A percentile compares a stretch with the other conserved stretches of the same genome.
phyloP scores from a whole-genome alignment of 1,140 invertebrate species.

The Oreohelix idahoensis region DNA sequence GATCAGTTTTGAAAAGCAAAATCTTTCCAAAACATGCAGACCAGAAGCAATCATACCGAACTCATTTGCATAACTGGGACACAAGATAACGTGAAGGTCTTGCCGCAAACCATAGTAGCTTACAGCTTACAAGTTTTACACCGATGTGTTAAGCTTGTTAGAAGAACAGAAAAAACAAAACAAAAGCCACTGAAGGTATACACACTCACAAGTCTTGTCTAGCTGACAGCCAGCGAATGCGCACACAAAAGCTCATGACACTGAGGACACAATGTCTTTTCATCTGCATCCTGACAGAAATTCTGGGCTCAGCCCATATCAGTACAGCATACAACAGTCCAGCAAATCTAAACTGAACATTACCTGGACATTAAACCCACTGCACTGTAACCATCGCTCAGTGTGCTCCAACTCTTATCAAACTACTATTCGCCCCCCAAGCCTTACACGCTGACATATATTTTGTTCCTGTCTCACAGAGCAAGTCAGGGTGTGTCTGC shows the following conservation, averaged over 20 bases:
- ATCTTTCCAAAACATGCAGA: not conserved
- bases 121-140: not conserved
- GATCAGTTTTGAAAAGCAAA: not conserved
- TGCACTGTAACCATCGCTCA: not conserved
- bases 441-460: slow-evolving; percentile 15
- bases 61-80: not conserved
- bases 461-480: slow-evolving; percentile 42
- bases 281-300: not conserved
- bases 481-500: slow-evolving; percentile 26
- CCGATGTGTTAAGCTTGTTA: not conserved
- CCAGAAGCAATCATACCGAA: not conserved
- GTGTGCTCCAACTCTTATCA: not conserved
- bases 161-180: too few relatives aligned
- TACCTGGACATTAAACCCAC: slow-evolving; percentile 7
- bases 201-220: not conserved
- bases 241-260: not conserved
- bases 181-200: not conserved
- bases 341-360: slow-evolving; percentile 5
- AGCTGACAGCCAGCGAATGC: not conserved
- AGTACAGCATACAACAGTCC: slow-evolving; percentile 11
- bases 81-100: not conserved
- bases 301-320: not conserved
- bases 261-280: not conserved
- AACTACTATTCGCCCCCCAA: not conserved
- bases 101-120: not conserved